phyloP scores from a whole-genome alignment of 2,888 invertebrate species.

The Spilosoma lubricipeda region DNA sequence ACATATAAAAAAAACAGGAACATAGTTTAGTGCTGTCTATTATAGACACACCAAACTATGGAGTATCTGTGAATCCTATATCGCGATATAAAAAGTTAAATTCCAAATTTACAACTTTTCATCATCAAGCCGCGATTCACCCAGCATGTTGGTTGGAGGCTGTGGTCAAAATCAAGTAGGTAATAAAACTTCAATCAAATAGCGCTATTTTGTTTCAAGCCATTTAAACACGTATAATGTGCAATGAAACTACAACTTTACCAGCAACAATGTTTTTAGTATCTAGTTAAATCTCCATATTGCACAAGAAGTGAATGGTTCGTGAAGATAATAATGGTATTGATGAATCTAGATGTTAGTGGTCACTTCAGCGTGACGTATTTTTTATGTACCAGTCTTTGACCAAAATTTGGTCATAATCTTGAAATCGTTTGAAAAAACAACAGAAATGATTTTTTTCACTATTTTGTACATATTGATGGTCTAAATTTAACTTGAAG shows the following conservation, averaged over 20 bases:
- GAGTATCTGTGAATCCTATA: too few species aligned
- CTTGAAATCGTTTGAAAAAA: too few species aligned
- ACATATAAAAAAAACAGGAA: too few species aligned
- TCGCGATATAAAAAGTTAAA: not conserved
- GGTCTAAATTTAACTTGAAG: too few species aligned
- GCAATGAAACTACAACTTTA: not conserved
- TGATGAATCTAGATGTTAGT: not conserved
- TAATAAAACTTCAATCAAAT: not conserved
- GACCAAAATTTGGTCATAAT: not conserved
- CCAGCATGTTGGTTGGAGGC: not conserved
- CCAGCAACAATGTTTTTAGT: constrained; percentile 1
- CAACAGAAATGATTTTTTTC: too few species aligned
- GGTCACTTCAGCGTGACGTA: not conserved
- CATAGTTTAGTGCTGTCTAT: not conserved
- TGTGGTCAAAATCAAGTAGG: not conserved
- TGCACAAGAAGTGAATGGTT: not conserved
- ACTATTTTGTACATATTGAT: too few species aligned
- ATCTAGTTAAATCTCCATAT: not conserved
- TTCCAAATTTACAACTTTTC: not conserved
- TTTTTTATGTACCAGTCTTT: not conserved
- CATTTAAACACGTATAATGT: not conserved
- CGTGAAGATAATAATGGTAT: not conserved
- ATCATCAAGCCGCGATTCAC: not conserved
- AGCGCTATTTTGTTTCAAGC: not conserved
- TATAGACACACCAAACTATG: not conserved